A percentile compares a stretch with the other conserved stretches of the same genome.
Evolutionary conservation across 2,888 invertebrate species (phyloP).

Genomic region (Ichneumoninae sp.): DNA sequence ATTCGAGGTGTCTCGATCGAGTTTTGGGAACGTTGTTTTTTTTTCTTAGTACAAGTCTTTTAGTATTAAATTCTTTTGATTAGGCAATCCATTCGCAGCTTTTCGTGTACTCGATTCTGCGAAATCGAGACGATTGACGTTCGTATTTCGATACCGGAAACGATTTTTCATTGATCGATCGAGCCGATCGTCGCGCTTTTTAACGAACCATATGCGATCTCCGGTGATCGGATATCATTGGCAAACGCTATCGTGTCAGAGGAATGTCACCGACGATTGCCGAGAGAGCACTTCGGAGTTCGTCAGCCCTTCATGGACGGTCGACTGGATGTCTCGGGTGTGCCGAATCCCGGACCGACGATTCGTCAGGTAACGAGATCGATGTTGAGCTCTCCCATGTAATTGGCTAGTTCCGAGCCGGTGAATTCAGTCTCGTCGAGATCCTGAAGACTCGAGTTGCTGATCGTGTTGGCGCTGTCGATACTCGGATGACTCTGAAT

Average conservation of each 20-base stretch:
- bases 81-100: conserved; percentile 1
- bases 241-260: conserved; percentile 11
- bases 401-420: conserved; percentile 89
- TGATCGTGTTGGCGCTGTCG: conserved; percentile 87
- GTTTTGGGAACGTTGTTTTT: conserved; percentile 21
- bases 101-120: not conserved
- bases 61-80: conserved; percentile 13
- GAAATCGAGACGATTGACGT: not conserved
- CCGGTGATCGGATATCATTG: not conserved
- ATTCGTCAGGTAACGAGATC: conserved; percentile 76
- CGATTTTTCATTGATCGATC: not conserved
- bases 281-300: not conserved
- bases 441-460: conserved; percentile 91
- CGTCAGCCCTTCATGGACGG: conserved; percentile 40
- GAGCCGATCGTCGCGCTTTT: not conserved
- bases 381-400: conserved; percentile 89
- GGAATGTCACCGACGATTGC: conserved; percentile 4
- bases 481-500: conserved; percentile 86
- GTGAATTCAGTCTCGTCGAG: conserved; percentile 89
- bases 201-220: not conserved
- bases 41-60: conserved; percentile 2
- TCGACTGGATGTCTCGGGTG: not conserved
- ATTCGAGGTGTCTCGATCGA: conserved; percentile 28
- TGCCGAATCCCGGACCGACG: conserved; percentile 5
- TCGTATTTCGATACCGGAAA: not conserved